These are phyloP conservation scores for Xiphorhynchus elegans DNA, from an alignment of 2,113 vertebrate genomes.

Conservation along the genomic window DNA sequence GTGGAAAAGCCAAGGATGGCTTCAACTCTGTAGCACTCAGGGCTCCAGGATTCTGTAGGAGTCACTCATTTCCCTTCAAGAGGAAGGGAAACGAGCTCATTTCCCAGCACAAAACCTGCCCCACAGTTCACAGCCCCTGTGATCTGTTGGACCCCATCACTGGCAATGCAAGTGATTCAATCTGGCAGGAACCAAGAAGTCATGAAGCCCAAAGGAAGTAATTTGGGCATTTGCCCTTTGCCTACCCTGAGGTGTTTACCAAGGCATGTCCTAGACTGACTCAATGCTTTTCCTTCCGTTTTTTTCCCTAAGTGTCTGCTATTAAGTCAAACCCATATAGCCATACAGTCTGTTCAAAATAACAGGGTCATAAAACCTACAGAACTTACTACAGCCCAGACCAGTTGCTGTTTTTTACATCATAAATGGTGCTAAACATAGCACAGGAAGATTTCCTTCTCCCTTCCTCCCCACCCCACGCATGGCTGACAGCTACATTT, in stretches of 20 bases:
- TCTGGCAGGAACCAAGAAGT: not conserved
- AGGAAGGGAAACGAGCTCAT: not conserved
- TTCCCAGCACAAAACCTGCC: not conserved
- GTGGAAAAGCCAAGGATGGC: not conserved
- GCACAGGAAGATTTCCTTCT: not conserved
- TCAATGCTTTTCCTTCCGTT: not conserved
- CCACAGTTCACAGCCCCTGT: not conserved
- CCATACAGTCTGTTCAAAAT: not conserved
- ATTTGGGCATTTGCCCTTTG: not conserved
- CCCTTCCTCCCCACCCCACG: not conserved
- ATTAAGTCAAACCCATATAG: not conserved
- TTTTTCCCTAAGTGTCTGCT: not conserved
- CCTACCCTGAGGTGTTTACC: not conserved
- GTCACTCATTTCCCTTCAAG: not conserved
- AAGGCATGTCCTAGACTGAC: not conserved
- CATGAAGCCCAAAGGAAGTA: not conserved
- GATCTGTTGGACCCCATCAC: not conserved
- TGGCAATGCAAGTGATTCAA: not conserved
- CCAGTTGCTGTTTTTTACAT: not conserved
- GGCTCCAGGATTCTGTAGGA: not conserved
- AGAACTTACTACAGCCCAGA: not conserved
- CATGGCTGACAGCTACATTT: not conserved
- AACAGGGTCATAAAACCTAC: not conserved
- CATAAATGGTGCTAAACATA: not conserved
- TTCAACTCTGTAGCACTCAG: not conserved